A percentile compares a stretch with the other conserved stretches of the same genome.
These are phyloP conservation scores for Brachyptera risi DNA, from an alignment of 2,888 invertebrate species.

Conservation along the genomic window DNA sequence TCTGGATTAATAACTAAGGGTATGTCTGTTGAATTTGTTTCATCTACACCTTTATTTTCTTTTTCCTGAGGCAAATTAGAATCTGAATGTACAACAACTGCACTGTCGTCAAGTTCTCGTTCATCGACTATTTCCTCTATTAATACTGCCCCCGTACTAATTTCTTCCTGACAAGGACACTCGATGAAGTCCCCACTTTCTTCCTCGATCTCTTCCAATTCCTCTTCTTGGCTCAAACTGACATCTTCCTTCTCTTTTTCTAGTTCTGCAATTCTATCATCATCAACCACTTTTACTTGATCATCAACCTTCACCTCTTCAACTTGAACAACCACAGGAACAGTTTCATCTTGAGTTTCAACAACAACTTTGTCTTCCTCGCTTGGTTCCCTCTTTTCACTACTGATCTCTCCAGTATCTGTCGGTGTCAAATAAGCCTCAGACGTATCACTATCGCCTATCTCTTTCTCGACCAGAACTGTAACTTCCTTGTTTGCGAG, in stretches of 20 bases:
- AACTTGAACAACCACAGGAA: not conserved
- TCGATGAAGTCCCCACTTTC: constrained; percentile 32
- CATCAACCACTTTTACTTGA: constrained; percentile 26
- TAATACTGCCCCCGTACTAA: constrained; percentile 11
- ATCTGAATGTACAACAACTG: not conserved
- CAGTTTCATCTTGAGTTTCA: not conserved
- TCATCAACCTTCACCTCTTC: not conserved
- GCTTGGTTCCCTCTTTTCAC: constrained; percentile 45
- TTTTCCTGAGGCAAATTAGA: not conserved
- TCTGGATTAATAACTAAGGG: constrained; percentile 14
- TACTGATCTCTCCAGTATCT: constrained; percentile 44
- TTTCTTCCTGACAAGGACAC: constrained; percentile 16
- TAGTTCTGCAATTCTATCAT: constrained; percentile 36
- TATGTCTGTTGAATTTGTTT: not conserved
- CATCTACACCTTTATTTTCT: not conserved
- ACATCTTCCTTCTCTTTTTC: constrained; percentile 34
- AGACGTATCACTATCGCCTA: constrained; percentile 62
- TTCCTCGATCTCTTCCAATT: constrained; percentile 20
- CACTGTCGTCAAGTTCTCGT: not conserved
- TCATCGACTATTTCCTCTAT: constrained; percentile 7
- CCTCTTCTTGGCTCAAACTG: not conserved
- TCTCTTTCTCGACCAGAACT: constrained; percentile 52
- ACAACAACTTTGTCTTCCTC: constrained; percentile 36
- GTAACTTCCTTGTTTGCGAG: constrained; percentile 26
- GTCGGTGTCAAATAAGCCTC: constrained; percentile 66